Evolutionary conservation across 1,140 invertebrate species (phyloP).

Genomic region (Drosophila sechellia): DNA sequence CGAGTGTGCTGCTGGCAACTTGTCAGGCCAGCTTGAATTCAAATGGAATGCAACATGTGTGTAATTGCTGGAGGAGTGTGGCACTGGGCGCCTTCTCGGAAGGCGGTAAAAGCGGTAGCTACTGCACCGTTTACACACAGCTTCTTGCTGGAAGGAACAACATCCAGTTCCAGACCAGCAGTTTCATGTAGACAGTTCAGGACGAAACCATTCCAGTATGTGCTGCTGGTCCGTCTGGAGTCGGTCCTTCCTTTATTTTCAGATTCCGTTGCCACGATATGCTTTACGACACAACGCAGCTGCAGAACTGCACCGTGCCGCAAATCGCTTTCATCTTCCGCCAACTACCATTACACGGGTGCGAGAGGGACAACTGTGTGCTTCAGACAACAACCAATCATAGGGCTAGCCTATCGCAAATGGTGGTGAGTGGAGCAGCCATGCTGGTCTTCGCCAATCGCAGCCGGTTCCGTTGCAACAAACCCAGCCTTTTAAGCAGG

Average conservation of each 20-base stretch:
- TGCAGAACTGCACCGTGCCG: neutral
- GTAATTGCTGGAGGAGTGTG: neutral
- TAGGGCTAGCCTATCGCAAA: constrained; percentile 1
- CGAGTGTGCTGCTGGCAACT: constrained; percentile 19
- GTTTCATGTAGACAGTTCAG: neutral
- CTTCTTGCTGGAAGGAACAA: neutral
- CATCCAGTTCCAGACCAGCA: neutral
- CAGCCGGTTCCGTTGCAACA: constrained; percentile 13
- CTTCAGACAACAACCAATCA: constrained; percentile 40
- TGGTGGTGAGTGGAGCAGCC: constrained; percentile 17
- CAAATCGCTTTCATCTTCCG: neutral
- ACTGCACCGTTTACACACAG: neutral
- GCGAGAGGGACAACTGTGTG: constrained; percentile 22
- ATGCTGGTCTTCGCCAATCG: constrained; percentile 40
- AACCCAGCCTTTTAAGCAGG: neutral
- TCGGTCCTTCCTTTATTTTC: neutral
- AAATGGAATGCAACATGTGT: constrained; percentile 15
- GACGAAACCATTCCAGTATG: neutral
- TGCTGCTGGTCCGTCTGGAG: neutral
- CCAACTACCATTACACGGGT: neutral
- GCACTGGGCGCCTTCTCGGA: neutral
- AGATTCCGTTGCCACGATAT: neutral
- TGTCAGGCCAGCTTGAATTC: constrained; percentile 38
- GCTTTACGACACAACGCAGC: neutral
- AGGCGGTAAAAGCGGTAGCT: neutral